A percentile compares a stretch with the other conserved stretches of the same genome.
Conservation (phyloP, 1,140 invertebrate genomes). For the Dryas iulia region DNA sequence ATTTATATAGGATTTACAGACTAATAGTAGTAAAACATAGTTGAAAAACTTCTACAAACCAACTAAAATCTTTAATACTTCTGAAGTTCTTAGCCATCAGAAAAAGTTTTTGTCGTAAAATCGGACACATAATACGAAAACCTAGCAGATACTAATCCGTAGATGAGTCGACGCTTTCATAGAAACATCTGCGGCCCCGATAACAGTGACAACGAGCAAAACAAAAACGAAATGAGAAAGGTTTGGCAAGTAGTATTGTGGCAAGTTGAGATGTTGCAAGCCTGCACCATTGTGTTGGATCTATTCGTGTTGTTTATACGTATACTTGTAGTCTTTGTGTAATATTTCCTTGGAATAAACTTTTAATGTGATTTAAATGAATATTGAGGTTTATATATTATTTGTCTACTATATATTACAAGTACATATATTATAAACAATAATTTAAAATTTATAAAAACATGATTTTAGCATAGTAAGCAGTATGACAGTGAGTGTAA, state of each 20-base stretch:
- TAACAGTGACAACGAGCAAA: constrained; percentile 48
- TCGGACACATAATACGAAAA: constrained; percentile 41
- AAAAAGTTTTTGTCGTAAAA: constrained; percentile 6
- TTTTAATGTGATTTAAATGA: not conserved
- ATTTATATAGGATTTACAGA: too few species aligned
- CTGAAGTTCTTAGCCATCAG: not conserved
- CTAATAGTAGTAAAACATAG: too few species aligned
- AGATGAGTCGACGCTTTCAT: constrained; percentile 61
- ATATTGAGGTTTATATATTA: not conserved
- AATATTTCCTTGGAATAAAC: not conserved
- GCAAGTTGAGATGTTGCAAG: constrained; percentile 50
- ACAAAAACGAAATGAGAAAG: constrained; percentile 76
- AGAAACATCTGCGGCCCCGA: constrained; percentile 59
- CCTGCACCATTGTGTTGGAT: constrained; percentile 12
- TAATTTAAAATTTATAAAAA: too few species aligned
- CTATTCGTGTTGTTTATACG: constrained; percentile 1
- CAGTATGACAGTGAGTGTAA: too few species aligned
- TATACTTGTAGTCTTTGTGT: not conserved
- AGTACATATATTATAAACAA: too few species aligned
- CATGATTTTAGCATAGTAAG: too few species aligned
- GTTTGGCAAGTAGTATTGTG: constrained; percentile 66
- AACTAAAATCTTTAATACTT: not conserved
- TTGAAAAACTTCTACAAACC: not conserved
- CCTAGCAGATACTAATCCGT: constrained; percentile 66
- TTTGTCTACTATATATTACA: too few species aligned